Percentiles rank a stretch among this genome's conserved stretches.
Evolutionary conservation across 2,797 vertebrate genomes (phyloP).

Genomic region (Florisuga fusca): DNA sequence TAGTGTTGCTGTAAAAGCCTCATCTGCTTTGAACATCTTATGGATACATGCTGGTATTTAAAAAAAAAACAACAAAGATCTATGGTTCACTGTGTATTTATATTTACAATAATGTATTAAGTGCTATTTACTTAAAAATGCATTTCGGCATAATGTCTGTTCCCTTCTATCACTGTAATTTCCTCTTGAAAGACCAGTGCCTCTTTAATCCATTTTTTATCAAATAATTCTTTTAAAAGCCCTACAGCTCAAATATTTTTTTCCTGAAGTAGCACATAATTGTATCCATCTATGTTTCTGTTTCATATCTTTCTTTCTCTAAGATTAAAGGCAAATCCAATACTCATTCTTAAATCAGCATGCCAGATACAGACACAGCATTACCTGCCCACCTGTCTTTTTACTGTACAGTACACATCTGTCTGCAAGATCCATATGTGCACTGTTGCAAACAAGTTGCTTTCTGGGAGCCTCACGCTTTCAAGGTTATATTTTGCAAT

Average conservation of each 20-base stretch:
- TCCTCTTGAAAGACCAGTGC: not conserved
- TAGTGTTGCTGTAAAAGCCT: not conserved
- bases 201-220: slow-evolving; percentile 15
- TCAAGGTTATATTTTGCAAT: not conserved
- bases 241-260: not conserved
- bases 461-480: not conserved
- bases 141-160: not conserved
- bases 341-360: not conserved
- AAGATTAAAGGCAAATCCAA: not conserved
- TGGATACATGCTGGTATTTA: not conserved
- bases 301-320: not conserved
- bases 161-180: not conserved
- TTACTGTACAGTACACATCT: not conserved
- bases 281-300: not conserved
- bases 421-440: not conserved
- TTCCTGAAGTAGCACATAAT: not conserved
- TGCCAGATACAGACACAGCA: not conserved
- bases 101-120: not conserved
- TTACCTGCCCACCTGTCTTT: not conserved
- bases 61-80: not conserved
- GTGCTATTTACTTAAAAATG: not conserved
- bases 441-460: not conserved
- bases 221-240: not conserved
- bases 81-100: not conserved
- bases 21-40: not conserved